These are phyloP conservation scores for Elephantulus edwardii DNA, from an alignment of 2,113 vertebrate genomes.

Conservation along the genomic window DNA sequence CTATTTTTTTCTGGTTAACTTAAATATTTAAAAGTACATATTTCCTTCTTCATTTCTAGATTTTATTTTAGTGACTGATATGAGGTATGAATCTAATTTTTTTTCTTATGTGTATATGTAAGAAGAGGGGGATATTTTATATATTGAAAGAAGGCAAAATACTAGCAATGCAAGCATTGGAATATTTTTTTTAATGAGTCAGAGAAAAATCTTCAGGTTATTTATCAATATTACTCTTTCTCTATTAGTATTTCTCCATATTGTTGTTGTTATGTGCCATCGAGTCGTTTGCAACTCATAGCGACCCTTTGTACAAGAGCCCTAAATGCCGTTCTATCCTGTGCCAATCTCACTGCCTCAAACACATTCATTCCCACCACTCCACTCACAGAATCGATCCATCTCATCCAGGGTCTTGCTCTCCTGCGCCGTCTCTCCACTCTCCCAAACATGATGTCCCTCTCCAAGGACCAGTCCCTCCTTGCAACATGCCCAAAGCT, in stretches of 20 bases:
- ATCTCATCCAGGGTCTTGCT: too few relatives aligned
- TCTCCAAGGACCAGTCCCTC: too few relatives aligned
- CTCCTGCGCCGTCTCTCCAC: too few relatives aligned
- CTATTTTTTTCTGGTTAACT: neutral
- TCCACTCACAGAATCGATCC: too few relatives aligned
- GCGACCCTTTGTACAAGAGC: too few relatives aligned
- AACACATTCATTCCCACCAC: too few relatives aligned
- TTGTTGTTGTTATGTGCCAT: too few relatives aligned
- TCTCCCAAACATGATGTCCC: too few relatives aligned
- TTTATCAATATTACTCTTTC: neutral
- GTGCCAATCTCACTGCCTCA: too few relatives aligned
- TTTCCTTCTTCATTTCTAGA: neutral
- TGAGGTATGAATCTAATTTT: neutral
- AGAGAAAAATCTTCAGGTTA: conserved; percentile 22
- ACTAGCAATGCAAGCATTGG: neutral
- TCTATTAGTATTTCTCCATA: neutral
- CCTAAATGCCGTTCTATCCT: too few relatives aligned
- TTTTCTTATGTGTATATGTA: neutral
- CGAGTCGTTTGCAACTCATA: too few relatives aligned
- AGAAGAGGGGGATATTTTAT: conserved; percentile 31
- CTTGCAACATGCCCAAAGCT: too few relatives aligned
- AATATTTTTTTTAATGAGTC: neutral
- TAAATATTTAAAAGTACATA: neutral
- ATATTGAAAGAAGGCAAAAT: neutral
- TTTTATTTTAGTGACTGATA: conserved; percentile 17